phyloP scores from a whole-genome alignment of 35 echinoderm and acorn worm genomes.

The Acanthaster planci region DNA sequence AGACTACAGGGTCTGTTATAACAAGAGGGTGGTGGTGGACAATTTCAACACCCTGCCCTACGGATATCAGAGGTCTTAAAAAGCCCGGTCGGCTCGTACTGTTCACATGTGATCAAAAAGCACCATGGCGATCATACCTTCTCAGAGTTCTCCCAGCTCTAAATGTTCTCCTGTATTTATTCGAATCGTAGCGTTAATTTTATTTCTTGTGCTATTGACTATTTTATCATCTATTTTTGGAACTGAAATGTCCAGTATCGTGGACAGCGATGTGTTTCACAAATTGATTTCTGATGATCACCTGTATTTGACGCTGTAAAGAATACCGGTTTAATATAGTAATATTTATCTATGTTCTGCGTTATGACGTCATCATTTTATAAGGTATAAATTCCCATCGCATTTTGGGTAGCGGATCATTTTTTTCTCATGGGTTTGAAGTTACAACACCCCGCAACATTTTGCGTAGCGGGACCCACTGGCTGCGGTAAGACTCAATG shows the following conservation, averaged over 20 bases:
- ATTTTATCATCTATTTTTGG: too few relatives aligned
- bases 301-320: neutral
- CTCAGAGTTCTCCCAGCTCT: neutral
- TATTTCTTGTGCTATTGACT: neutral
- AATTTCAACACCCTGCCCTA: constrained; percentile 39
- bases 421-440: constrained; percentile 10
- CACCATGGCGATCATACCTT: too few relatives aligned
- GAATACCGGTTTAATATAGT: neutral
- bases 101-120: neutral
- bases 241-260: too few relatives aligned
- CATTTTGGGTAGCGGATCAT: neutral
- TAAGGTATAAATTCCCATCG: neutral
- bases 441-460: constrained; percentile 49
- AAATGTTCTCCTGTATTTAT: neutral
- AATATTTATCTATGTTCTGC: neutral
- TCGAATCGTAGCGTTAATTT: neutral
- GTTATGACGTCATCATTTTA: neutral
- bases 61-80: neutral
- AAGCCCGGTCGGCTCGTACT: too few relatives aligned
- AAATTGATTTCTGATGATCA: neutral
- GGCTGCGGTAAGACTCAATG: constrained; percentile 58
- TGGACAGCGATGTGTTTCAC: too few relatives aligned
- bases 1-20: constrained; percentile 59
- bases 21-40: constrained; percentile 36
- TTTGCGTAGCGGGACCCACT: constrained; percentile 49